Conservation (phyloP, 2,797 vertebrate genomes). For the Atherinosoma microstoma region DNA sequence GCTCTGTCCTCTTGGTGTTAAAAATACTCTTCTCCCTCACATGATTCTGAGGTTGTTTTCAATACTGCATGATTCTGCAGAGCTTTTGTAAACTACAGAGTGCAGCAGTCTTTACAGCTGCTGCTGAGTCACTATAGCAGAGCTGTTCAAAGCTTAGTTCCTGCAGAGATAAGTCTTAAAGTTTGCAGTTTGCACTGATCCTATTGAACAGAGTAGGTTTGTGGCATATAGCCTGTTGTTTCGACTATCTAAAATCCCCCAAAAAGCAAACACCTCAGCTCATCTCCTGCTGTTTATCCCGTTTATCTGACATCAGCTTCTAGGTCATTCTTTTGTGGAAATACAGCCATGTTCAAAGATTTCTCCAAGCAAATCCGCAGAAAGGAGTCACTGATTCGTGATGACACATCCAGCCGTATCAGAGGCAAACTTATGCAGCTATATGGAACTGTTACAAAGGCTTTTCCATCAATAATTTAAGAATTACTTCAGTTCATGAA, state of each 20-base stretch:
- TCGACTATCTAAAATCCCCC: conserved; percentile 13
- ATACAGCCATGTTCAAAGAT: not conserved
- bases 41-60: conserved; percentile 62
- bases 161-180: conserved; percentile 41
- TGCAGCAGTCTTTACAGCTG: conserved; percentile 45
- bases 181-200: not conserved
- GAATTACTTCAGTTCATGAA: conserved; percentile 23
- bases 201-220: not conserved
- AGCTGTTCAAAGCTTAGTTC: conserved; percentile 36
- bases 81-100: conserved; percentile 54
- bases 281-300: not conserved
- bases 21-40: conserved; percentile 62
- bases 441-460: conserved; percentile 32
- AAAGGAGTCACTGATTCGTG: not conserved
- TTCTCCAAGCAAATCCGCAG: conserved; percentile 3
- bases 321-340: not conserved
- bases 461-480: conserved; percentile 62
- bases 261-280: not conserved
- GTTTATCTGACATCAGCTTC: conserved; percentile 19
- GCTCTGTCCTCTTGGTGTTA: conserved; percentile 45
- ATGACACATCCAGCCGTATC: conserved; percentile 46
- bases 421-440: conserved; percentile 38
- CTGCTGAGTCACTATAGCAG: conserved; percentile 65
- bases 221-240: not conserved
- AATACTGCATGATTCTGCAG: conserved; percentile 53